Conservation (phyloP, 2,797 vertebrate genomes). For the Australoheros facetus region DNA sequence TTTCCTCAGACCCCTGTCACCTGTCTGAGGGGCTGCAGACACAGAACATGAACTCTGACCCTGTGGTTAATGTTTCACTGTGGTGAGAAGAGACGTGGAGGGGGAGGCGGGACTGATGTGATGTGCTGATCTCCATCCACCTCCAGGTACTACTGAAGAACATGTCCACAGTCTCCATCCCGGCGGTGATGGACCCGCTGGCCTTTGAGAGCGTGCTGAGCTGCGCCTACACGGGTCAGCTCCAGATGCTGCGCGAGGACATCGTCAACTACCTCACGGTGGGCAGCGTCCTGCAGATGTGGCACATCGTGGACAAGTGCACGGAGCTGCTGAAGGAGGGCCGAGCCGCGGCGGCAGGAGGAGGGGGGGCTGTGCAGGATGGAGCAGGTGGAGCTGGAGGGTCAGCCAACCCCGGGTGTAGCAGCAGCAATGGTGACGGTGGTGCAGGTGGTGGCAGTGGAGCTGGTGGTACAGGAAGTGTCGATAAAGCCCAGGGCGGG, state of each 20-base stretch:
- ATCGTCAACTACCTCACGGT: slow-evolving; percentile 95
- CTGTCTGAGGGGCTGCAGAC: not conserved
- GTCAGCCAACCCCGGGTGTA: slow-evolving; percentile 58
- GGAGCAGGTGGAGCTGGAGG: slow-evolving; percentile 35
- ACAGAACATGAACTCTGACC: too few relatives aligned
- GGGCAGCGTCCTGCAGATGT: slow-evolving; percentile 97
- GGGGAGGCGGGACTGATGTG: not conserved
- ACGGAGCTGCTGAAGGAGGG: slow-evolving; percentile 90
- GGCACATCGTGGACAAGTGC: slow-evolving; percentile 97
- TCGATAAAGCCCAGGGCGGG: slow-evolving; percentile 32
- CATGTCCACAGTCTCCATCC: slow-evolving; percentile 90
- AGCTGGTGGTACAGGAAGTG: not conserved
- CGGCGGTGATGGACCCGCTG: slow-evolving; percentile 89
- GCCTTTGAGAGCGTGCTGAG: slow-evolving; percentile 92
- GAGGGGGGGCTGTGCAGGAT: slow-evolving; percentile 10
- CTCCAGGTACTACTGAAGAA: slow-evolving; percentile 89
- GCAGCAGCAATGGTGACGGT: slow-evolving; percentile 61
- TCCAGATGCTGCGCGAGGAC: slow-evolving; percentile 88
- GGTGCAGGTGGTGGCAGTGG: not conserved
- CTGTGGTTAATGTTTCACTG: rapidly evolving
- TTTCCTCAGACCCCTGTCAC: not conserved
- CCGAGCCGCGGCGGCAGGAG: slow-evolving; percentile 47
- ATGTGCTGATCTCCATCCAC: not conserved
- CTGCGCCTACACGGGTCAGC: slow-evolving; percentile 91
- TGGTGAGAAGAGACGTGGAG: not conserved